phyloP scores from a whole-genome alignment of 2,113 vertebrate genomes.

The Geococcyx californianus region DNA sequence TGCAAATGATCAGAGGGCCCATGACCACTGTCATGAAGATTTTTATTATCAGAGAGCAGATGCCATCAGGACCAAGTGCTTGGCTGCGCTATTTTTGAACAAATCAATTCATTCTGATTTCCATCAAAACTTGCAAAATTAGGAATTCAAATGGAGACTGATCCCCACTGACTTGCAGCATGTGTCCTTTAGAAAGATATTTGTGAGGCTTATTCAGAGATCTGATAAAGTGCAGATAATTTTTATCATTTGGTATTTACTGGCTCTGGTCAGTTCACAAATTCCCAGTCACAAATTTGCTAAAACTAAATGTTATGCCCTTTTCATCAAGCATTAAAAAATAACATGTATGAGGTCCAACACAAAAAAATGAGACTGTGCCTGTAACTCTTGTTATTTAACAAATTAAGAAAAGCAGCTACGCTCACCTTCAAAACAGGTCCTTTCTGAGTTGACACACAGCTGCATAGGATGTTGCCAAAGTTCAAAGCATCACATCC shows the following conservation, averaged over 20 bases:
- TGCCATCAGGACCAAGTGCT: background rate
- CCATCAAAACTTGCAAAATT: background rate
- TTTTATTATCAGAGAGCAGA: background rate
- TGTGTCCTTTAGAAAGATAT: constrained; percentile 35
- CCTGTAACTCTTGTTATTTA: too few species aligned
- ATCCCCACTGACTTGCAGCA: background rate
- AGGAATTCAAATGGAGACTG: background rate
- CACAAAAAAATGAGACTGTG: too few species aligned
- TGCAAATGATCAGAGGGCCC: background rate
- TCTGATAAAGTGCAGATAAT: background rate
- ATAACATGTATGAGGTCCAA: background rate
- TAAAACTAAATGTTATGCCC: constrained; percentile 49
- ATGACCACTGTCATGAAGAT: background rate
- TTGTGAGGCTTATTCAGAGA: background rate
- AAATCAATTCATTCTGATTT: background rate
- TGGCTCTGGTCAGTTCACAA: background rate
- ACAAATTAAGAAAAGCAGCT: too few species aligned
- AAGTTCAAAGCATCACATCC: background rate
- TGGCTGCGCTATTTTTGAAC: background rate
- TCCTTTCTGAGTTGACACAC: too few species aligned
- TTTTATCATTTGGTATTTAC: constrained; percentile 58
- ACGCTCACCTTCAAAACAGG: too few species aligned
- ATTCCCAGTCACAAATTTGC: background rate
- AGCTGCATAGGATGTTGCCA: too few species aligned
- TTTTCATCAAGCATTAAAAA: constrained; percentile 23